Evolutionary conservation across 1,140 invertebrate species (phyloP), one percentile per base, ranked within the genome.

Genomic region (Lordiphosa stackelbergi): DNA sequence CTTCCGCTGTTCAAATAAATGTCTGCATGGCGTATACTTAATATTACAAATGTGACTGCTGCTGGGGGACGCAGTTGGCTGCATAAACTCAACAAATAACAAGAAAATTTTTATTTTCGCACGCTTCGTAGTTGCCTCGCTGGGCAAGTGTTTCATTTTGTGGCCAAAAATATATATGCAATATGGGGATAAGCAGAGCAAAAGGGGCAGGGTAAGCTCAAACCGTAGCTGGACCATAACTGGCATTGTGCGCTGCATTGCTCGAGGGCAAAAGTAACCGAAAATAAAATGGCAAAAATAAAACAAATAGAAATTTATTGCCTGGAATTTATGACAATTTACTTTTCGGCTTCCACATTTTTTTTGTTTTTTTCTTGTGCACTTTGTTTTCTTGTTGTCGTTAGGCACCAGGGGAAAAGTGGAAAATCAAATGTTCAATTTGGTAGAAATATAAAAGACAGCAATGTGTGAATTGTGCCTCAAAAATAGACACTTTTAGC

Each of bases 261-360:
- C 28, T 31, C 28, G 19, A 45, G 13, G 19, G 36, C 9, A 22
- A 19, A 24, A 22, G 6, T 16, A 11, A 24, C 12, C 52, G 34
- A 53, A 66, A 52, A 55, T 49, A 54, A 64, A 79, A 69, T 81
- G 62, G 63, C 66, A 63, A 72, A 72, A 75, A 83, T 65, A 71
- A 75, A 83, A 79, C 73, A 85, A 85, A 85, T 85, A 85, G 71
- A 79, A 85, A 85, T 85, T 85, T 85, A 85, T 85, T 85, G 74
- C 71, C 68, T 61, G 73, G 79, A 85, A 85, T 85, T 85, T 85
- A 85, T 78, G 79, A 85, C 79, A 69, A 78, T 72, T 78, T 63
- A 62, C 28, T 64, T 53, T 48, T 48, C 47, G 48, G 48, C 47
- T 45, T 19, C 19, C 2, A 19, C 2, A 1, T 34, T 37, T 19